Evolutionary conservation across 2,888 invertebrate genomes (phyloP).

Genomic region (Tuberolachnus salignus): DNA sequence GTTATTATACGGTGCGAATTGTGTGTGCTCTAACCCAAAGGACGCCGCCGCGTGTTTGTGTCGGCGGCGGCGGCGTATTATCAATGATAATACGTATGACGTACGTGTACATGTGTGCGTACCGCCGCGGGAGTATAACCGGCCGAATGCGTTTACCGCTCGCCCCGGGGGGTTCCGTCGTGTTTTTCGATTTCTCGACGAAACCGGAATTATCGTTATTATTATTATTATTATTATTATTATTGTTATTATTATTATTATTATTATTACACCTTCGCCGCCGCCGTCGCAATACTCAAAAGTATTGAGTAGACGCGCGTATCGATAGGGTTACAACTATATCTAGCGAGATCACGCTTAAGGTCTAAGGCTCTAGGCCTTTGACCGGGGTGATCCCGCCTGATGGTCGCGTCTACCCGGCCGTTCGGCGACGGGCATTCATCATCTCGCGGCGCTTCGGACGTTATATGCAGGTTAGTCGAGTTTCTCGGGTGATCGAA

Average conservation of each 20-base stretch:
- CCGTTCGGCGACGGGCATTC: no score
- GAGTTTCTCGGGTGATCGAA: no score
- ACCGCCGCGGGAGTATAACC: background rate
- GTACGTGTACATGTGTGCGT: background rate
- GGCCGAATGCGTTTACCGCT: constrained; percentile 34
- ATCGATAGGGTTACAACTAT: no score
- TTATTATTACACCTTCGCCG: background rate
- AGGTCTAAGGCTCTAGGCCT: no score
- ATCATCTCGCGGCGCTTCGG: no score
- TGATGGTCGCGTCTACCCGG: no score
- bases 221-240: background rate
- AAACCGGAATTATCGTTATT: background rate
- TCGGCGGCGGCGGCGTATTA: background rate
- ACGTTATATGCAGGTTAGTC: no score
- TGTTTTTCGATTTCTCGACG: constrained; percentile 29
- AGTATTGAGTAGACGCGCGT: no score
- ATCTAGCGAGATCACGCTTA: no score
- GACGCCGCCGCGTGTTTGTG: constrained; percentile 47
- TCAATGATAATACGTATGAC: background rate
- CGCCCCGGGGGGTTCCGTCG: constrained; percentile 42
- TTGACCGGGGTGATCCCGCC: no score
- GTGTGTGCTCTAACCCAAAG: constrained; percentile 40
- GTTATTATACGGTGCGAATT: constrained; percentile 54
- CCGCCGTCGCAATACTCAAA: no score
- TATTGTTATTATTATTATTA: background rate